A percentile compares a stretch with the other conserved stretches of the same genome.
Evolutionary conservation across 1,140 invertebrate genomes (phyloP).

Genomic region (Drosophila ohnishii): DNA sequence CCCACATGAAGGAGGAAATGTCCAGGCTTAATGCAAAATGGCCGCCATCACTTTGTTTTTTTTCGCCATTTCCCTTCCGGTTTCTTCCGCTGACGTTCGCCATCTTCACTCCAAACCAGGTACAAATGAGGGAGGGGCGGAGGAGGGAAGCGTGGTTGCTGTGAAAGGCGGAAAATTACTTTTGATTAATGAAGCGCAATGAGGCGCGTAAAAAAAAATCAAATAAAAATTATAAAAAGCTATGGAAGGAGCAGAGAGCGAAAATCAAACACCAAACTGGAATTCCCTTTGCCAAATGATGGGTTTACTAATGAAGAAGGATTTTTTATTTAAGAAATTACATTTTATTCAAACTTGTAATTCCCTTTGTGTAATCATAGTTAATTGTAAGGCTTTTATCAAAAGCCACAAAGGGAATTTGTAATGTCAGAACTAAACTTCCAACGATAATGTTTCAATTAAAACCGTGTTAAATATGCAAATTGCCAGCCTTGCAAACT

Average conservation of each 20-base stretch:
- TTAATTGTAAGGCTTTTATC: background rate
- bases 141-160: conserved; percentile 8
- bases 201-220: conserved; percentile 48
- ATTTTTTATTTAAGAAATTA: background rate
- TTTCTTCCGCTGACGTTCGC: conserved; percentile 54
- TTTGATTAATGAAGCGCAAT: conserved; percentile 79
- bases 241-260: conserved; percentile 16
- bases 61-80: conserved; percentile 25
- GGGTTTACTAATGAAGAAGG: background rate
- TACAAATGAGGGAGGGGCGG: conserved; percentile 10
- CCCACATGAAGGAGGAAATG: conserved; percentile 29
- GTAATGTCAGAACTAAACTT: background rate
- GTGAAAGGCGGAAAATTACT: conserved; percentile 75
- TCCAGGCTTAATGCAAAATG: conserved; percentile 69
- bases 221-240: conserved; percentile 54
- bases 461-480: background rate
- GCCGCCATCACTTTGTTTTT: conserved; percentile 58
- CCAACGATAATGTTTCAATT: conserved; percentile 8
- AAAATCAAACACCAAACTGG: conserved; percentile 11
- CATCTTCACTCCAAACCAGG: conserved; percentile 63
- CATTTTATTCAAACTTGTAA: background rate
- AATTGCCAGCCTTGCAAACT: background rate
- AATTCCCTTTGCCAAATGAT: conserved; percentile 27
- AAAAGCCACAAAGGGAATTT: background rate
- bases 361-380: background rate